Percentiles rank a stretch among this genome's conserved stretches.
Conservation (phyloP, 2,888 invertebrate species). For the Zygothrica quintamaculata region DNA sequence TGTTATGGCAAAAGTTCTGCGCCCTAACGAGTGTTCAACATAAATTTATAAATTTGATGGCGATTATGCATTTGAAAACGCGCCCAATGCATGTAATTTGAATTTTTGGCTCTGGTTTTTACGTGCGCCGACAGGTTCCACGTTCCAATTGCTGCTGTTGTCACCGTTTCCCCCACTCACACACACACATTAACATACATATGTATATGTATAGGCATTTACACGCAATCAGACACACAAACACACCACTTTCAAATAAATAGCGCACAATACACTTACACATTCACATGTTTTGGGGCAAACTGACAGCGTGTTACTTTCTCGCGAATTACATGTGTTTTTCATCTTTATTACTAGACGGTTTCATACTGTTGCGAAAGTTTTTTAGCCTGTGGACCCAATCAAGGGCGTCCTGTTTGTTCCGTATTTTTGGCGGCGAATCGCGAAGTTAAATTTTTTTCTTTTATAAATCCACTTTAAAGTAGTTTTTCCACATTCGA, state of each 20-base stretch:
- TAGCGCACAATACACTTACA: slow-evolving; percentile 33
- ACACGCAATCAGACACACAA: slow-evolving; percentile 43
- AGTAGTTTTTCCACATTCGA: slow-evolving; percentile 80
- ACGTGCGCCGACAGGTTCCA: slow-evolving; percentile 75
- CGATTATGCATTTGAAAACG: slow-evolving; percentile 76
- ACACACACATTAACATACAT: slow-evolving; percentile 27
- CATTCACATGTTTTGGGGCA: slow-evolving; percentile 52
- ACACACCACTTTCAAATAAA: too few species aligned
- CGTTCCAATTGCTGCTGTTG: slow-evolving; percentile 57
- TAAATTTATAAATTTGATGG: slow-evolving; percentile 64
- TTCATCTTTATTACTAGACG: slow-evolving; percentile 38
- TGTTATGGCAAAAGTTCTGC: slow-evolving; percentile 54
- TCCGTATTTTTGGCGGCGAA: slow-evolving; percentile 45
- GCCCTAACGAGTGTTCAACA: slow-evolving; percentile 57
- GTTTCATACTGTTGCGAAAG: slow-evolving; percentile 26
- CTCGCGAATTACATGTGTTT: slow-evolving; percentile 81
- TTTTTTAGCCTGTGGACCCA: slow-evolving; percentile 11
- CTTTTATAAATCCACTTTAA: slow-evolving; percentile 58
- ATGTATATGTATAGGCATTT: slow-evolving; percentile 22
- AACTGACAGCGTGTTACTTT: slow-evolving; percentile 81
- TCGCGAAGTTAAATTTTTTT: slow-evolving; percentile 26
- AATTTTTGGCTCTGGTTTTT: slow-evolving; percentile 74
- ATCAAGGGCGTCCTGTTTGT: slow-evolving; percentile 33
- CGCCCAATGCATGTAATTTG: slow-evolving; percentile 73
- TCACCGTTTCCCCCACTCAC: slow-evolving; percentile 51